Evolutionary conservation across 1,140 invertebrate species (phyloP).

Genomic region (Idris sp.): DNA sequence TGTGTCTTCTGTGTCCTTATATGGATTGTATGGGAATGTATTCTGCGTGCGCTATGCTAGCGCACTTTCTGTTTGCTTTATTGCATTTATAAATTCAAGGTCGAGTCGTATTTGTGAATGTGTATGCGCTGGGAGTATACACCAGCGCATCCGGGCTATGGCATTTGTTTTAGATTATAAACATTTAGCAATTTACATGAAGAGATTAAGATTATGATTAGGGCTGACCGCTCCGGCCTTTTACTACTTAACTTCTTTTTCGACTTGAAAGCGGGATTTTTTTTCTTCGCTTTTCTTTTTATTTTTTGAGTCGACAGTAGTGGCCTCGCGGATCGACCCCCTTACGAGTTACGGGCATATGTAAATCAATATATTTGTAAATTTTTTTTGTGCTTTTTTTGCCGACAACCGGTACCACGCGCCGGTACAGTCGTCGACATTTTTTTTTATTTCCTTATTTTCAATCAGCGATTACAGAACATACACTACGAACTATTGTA

Average conservation of each 20-base stretch:
- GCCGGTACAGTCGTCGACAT: conserved; percentile 58
- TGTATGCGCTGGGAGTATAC: conserved; percentile 80
- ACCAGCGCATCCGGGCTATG: conserved; percentile 80
- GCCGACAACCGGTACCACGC: conserved; percentile 63
- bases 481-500: conserved; percentile 79
- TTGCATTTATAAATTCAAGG: conserved; percentile 74
- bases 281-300: no score
- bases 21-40: conserved; percentile 68
- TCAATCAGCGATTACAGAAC: conserved; percentile 78
- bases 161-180: conserved; percentile 79
- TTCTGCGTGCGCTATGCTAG: no score
- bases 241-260: conserved; percentile 7
- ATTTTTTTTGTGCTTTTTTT: conserved; percentile 76
- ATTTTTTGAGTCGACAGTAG: conserved; percentile 36
- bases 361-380: conserved; percentile 80
- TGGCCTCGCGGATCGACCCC: conserved; percentile 69
- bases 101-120: conserved; percentile 79
- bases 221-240: conserved; percentile 51
- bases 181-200: conserved; percentile 80
- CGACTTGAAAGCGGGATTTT: no score
- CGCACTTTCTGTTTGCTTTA: no score
- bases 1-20: conserved; percentile 65
- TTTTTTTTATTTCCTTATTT: conserved; percentile 72
- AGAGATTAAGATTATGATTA: conserved; percentile 79
- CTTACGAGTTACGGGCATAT: conserved; percentile 79